phyloP scores from a whole-genome alignment of 2,888 invertebrate species.

The Parnassius apollo region DNA sequence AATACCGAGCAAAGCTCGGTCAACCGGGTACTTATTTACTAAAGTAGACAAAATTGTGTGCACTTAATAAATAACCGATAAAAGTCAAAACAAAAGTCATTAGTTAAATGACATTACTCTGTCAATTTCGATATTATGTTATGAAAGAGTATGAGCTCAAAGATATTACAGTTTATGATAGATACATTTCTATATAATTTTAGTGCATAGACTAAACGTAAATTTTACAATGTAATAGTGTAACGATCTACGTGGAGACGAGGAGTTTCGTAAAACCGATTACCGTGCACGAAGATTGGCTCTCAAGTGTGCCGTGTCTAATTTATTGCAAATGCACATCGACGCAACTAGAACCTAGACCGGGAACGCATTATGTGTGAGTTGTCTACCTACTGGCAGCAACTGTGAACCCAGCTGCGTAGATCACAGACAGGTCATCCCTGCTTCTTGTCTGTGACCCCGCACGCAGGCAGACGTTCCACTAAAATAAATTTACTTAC shows the following conservation, averaged over 20 bases:
- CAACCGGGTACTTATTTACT: too few relatives aligned
- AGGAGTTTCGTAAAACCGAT: conserved; percentile 68
- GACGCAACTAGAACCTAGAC: conserved; percentile 29
- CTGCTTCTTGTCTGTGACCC: conserved; percentile 8
- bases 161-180: not conserved
- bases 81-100: not conserved
- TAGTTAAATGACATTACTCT: not conserved
- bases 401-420: conserved; percentile 53
- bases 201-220: conserved; percentile 28
- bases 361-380: conserved; percentile 19
- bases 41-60: too few relatives aligned
- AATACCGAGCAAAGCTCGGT: too few relatives aligned
- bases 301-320: conserved; percentile 63
- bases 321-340: conserved; percentile 69
- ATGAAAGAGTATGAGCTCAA: not conserved
- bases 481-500: not conserved
- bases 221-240: conserved; percentile 42
- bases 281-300: conserved; percentile 62
- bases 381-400: conserved; percentile 42
- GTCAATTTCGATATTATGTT: not conserved
- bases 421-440: conserved; percentile 38
- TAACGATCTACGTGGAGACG: conserved; percentile 62
- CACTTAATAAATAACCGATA: not conserved
- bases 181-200: conserved; percentile 24
- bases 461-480: conserved; percentile 5